phyloP scores from a whole-genome alignment of 23 tunicate species.

The Trididemnum nubilum region DNA sequence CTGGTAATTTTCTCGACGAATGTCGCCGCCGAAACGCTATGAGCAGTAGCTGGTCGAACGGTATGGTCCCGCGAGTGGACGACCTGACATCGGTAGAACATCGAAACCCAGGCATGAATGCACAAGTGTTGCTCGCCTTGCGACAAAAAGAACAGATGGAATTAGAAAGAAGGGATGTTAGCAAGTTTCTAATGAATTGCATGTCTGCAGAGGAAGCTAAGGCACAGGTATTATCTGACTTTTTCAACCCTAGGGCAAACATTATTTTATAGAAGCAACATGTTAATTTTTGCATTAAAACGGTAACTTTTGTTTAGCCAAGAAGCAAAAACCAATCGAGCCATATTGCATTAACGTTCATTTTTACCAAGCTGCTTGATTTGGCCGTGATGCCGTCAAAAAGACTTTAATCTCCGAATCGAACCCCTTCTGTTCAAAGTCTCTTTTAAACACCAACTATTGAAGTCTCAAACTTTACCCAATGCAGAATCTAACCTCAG shows the following conservation, averaged over 20 bases:
- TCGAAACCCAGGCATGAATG: conserved; percentile 17
- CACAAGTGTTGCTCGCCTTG: conserved; percentile 26
- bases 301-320: too few species aligned
- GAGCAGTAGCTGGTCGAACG: not conserved
- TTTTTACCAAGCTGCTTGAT: too few species aligned
- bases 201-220: conserved; percentile 33
- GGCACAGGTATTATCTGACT: conserved; percentile 26
- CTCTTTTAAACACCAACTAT: not conserved
- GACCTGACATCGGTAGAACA: conserved; percentile 8
- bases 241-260: too few species aligned
- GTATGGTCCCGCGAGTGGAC: not conserved
- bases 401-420: too few species aligned
- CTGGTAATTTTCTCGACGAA: not conserved
- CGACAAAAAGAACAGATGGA: conserved; percentile 60
- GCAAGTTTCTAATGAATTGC: conserved; percentile 28
- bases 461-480: not conserved
- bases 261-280: too few species aligned
- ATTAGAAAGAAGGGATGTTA: conserved; percentile 40
- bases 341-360: too few species aligned
- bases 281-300: too few species aligned
- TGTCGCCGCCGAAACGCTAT: conserved; percentile 1
- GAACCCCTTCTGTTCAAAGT: not conserved
- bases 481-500: too few species aligned
- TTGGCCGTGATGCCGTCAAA: too few species aligned
- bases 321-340: too few species aligned